These are phyloP conservation scores for Dichetophora obliterata DNA, from an alignment of 2,888 invertebrate genomes.

Conservation along the genomic window DNA sequence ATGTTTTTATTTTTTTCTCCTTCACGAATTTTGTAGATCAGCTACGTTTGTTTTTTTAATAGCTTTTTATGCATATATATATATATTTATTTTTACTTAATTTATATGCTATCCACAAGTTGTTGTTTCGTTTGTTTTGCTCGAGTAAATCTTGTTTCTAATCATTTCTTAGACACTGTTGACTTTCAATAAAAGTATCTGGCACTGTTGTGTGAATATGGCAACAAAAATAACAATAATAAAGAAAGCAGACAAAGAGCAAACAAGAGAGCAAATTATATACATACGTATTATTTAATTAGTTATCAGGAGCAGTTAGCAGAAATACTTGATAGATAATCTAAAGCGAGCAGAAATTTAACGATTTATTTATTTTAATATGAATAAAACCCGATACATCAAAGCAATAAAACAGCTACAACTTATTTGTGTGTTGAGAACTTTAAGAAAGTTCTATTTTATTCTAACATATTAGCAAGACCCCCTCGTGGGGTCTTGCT, in stretches of 20 bases:
- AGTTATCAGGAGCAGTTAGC: neutral
- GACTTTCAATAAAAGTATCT: neutral
- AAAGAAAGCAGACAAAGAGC: neutral
- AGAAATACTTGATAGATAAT: no score
- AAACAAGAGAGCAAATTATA: neutral
- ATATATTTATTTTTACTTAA: neutral
- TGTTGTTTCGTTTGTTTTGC: slow-evolving; percentile 16
- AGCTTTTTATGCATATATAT: neutral
- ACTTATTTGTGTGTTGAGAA: no score
- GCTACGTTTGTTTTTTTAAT: no score
- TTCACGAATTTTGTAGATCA: no score
- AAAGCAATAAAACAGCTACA: no score
- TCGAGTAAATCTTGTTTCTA: neutral
- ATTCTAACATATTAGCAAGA: no score
- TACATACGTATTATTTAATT: neutral
- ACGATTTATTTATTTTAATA: no score
- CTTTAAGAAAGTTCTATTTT: no score
- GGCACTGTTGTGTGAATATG: neutral
- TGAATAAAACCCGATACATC: no score
- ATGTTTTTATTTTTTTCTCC: no score
- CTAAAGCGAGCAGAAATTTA: no score
- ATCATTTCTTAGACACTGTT: neutral
- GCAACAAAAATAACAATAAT: neutral
- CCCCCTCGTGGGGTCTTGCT: no score
- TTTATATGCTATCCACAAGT: neutral